Evolutionary conservation across 2,113 vertebrate genomes (phyloP), one percentile per base, ranked within the genome.

Genomic region (Vimba vimba): DNA sequence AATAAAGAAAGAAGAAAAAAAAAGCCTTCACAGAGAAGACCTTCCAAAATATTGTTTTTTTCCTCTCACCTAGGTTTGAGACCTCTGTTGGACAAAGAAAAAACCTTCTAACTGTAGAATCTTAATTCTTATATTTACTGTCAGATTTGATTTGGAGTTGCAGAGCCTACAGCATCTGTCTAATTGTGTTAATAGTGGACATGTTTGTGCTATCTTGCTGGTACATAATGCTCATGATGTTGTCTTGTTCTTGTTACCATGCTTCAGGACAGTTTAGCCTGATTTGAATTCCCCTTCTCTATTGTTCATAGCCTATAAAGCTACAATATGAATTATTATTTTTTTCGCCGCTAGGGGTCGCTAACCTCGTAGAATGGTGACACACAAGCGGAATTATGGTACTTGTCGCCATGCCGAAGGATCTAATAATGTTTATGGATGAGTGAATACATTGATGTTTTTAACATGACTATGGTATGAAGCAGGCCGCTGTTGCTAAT

Each of bases 181-280:
- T 23, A 47, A 12, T 59, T 57, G 19, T 59, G 59, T 11, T 17
- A 74, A 45, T 52, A 15, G 23, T 17, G 21, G 25, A 77, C 2
- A 57, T 76, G 79, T 82, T 76, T 43, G 19, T 36, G 17, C 47
- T 83, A 74, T 78, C 73, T n/a, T 57, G 19, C 8, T 43, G 43
- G 21, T 52, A 19, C 71, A 83, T 25, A 30, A 71, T 50, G 36
- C 64, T 68, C 15, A 25, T 66, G 33, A 15, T 19, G 4, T 33
- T 25, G 8, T 3, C 68, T 75, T 74, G 75, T 86, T 86, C 7
- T 79, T 87, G 39, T 57, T 13, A 76, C 62, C 39, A 25, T 36
- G 64, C 52, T 59, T 59, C 23, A 27, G 21, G n/a, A 60, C 25
- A 64, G 6, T 39, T 85, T 23, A 77, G 43, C 12, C n/a, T 30